Evolutionary conservation across 2,797 vertebrate species (phyloP), one percentile per base, ranked within the genome.

Genomic region (Acipenser transmontanus): DNA sequence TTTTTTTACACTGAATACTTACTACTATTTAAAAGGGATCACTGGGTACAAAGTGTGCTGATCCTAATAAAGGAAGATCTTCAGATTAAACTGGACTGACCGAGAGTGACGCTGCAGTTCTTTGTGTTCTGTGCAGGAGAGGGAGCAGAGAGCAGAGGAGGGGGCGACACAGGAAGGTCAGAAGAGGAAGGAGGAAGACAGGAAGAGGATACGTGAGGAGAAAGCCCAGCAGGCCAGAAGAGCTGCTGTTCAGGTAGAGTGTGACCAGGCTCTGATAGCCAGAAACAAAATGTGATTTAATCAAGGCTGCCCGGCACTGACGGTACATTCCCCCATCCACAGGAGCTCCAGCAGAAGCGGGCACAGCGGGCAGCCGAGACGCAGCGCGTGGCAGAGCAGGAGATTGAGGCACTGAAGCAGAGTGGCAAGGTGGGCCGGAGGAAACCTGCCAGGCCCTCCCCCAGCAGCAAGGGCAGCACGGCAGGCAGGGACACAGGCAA

Each of bases 271-370:
- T 48, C n/a, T 11, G 48, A 10, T 7, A 14, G 50, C 12, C 14
- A 34, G 34, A 34, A 34, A 34, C 34, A 34, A 4, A 34, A 4
- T 34, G 34, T 34, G 34, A 34, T 34, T 34, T 34, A 34, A 34
- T 47, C 1, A 8, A 47, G 54, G 62, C 10, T 61, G 2, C n/a
- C 48, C 20, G 61, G 14, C 0, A 0, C 0, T 48, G 62, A 68
- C 59, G 67, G 76, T 70, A 72, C 7, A 75, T 80, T 70, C 54
- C 71, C 69, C 63, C 6, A 8, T 13, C 50, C 0, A 0, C 71
- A 98, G 96, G 95, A 98, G 67, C 86, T 98, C 77, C 93, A 95
- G 68, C 92, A 94, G 80, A 95, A 92, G 74, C 85, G 76, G 68
- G 82, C 87, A 2, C 89, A 88, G 73, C 90, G 83, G 14, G 80